These are phyloP conservation scores for Kryptopterus vitreolus DNA, from an alignment of 2,797 vertebrate species.

Conservation along the genomic window DNA sequence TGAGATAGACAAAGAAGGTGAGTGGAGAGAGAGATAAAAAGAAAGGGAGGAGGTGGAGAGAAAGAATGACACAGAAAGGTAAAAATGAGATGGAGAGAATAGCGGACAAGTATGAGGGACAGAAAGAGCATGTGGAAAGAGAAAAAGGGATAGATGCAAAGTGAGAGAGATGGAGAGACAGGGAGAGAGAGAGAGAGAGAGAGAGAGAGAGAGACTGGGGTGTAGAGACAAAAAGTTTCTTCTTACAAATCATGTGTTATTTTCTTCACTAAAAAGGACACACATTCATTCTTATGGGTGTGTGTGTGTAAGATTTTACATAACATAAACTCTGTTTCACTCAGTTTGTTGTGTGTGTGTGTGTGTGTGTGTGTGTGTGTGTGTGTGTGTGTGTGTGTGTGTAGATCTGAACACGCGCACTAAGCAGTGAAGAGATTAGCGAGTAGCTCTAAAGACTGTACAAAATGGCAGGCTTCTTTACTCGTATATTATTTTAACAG, in stretches of 20 bases:
- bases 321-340: not conserved
- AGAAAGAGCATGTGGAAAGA: no score
- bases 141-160: no score
- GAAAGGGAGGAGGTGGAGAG: no score
- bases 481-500: conserved; percentile 54
- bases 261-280: not conserved
- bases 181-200: no score
- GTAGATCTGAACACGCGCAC: conserved; percentile 58
- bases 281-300: not conserved
- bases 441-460: conserved; percentile 42
- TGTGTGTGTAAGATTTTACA: not conserved
- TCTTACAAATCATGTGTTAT: not conserved
- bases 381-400: conserved; percentile 39
- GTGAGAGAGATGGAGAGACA: no score
- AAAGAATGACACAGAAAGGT: no score
- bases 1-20: no score
- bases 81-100: no score
- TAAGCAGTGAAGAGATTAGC: conserved; percentile 63
- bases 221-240: no score
- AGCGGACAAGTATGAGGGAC: no score
- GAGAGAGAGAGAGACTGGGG: no score
- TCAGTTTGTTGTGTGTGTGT: not conserved
- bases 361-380: conserved; percentile 9
- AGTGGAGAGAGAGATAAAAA: no score
- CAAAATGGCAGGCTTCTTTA: conserved; percentile 41